Evolutionary conservation across 2,797 vertebrate genomes (phyloP).

Genomic region (Pseudocheirus occidentalis): DNA sequence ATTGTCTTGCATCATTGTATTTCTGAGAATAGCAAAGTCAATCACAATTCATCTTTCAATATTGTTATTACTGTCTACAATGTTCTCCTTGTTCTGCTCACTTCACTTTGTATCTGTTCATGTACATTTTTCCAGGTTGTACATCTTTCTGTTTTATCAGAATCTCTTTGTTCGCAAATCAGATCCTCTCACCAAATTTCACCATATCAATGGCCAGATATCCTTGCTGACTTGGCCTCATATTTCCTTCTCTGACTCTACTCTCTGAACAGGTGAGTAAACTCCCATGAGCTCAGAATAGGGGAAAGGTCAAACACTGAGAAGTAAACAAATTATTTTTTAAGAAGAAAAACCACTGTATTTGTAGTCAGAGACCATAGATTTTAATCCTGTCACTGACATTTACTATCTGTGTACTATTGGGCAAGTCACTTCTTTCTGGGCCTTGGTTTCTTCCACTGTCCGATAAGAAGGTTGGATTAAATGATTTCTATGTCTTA

Average conservation of each 20-base stretch:
- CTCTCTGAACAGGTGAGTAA: neutral
- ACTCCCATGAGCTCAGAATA: neutral
- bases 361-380: neutral
- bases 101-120: too few relatives aligned
- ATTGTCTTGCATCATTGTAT: too few relatives aligned
- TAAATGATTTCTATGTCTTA: neutral
- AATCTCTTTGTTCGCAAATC: constrained; percentile 5
- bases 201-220: constrained; percentile 19
- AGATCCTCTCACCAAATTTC: neutral
- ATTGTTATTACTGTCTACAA: too few relatives aligned
- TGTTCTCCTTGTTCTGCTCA: too few relatives aligned
- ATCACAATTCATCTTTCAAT: too few relatives aligned
- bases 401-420: neutral
- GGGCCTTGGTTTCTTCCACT: neutral
- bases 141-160: neutral
- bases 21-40: too few relatives aligned
- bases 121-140: neutral
- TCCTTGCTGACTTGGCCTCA: neutral
- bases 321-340: neutral
- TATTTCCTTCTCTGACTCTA: neutral
- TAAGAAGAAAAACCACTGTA: neutral
- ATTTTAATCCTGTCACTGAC: neutral
- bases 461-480: neutral
- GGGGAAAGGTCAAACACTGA: neutral
- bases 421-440: neutral